A percentile compares a stretch with the other conserved stretches of the same genome.
Conservation (phyloP, 2,797 vertebrate genomes). For the Aeoliscus strigatus region DNA sequence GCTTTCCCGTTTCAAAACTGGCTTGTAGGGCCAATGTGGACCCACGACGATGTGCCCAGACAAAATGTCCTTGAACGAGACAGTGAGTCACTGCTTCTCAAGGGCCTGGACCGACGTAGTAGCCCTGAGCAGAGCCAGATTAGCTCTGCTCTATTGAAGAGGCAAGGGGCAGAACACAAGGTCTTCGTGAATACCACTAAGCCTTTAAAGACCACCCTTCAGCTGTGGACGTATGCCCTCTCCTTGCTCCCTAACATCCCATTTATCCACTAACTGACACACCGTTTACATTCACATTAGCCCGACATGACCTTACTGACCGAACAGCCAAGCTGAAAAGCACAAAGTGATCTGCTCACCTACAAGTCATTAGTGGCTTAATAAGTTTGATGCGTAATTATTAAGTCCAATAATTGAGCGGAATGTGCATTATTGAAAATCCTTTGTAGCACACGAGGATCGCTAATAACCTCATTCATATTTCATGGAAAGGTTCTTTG, state of each 20-base stretch:
- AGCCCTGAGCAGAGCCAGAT: constrained; percentile 57
- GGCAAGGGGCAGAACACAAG: constrained; percentile 60
- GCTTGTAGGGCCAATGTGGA: too few relatives aligned
- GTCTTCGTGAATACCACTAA: constrained; percentile 56
- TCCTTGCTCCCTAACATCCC: constrained; percentile 7
- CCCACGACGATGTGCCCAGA: constrained; percentile 21
- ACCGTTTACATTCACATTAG: constrained; percentile 52
- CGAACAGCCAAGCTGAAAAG: constrained; percentile 31
- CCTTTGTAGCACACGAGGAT: constrained; percentile 2
- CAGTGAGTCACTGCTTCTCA: constrained; percentile 16
- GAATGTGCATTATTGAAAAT: constrained; percentile 13
- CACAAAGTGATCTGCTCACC: constrained; percentile 44
- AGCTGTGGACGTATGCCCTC: constrained; percentile 26
- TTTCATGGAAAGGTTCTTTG: constrained; percentile 8
- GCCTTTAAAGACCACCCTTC: constrained; percentile 57
- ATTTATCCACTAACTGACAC: constrained; percentile 52
- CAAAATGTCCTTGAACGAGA: constrained; percentile 51
- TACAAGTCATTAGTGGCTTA: constrained; percentile 21
- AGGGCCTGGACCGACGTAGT: too few relatives aligned
- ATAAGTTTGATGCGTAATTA: too few relatives aligned
- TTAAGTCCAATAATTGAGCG: too few relatives aligned
- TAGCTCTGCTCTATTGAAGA: constrained; percentile 67
- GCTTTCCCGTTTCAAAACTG: too few relatives aligned
- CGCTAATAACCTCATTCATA: constrained; percentile 19
- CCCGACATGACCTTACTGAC: constrained; percentile 39